Evolutionary conservation across 2,888 invertebrate genomes (phyloP).

Genomic region (Orchesella flavescens): DNA sequence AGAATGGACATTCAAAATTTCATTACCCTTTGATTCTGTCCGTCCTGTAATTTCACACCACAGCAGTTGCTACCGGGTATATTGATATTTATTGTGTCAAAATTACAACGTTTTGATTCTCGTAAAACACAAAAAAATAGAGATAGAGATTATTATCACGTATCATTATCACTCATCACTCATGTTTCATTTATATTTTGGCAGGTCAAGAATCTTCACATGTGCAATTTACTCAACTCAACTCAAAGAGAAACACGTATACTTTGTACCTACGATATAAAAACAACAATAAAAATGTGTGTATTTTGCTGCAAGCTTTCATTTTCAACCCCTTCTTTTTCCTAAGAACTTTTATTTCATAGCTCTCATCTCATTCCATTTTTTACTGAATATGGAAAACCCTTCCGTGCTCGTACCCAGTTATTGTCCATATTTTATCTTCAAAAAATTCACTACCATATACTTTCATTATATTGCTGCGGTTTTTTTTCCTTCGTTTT

Average conservation of each 20-base stretch:
- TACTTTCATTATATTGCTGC: neutral
- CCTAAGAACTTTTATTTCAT: neutral
- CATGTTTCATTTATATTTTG: slow-evolving; percentile 23
- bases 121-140: slow-evolving; percentile 47
- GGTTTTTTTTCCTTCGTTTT: slow-evolving; percentile 22
- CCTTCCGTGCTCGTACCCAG: neutral
- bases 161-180: slow-evolving; percentile 34
- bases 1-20: neutral
- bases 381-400: slow-evolving; percentile 2
- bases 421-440: slow-evolving; percentile 5
- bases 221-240: slow-evolving; percentile 12
- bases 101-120: slow-evolving; percentile 29
- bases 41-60: slow-evolving; percentile 9
- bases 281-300: neutral
- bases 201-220: slow-evolving; percentile 46
- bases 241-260: neutral
- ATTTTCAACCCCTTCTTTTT: neutral
- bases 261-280: too few relatives aligned
- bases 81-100: slow-evolving; percentile 43
- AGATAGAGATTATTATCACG: slow-evolving; percentile 21
- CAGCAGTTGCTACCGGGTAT: slow-evolving; percentile 37
- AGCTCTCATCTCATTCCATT: neutral
- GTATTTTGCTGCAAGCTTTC: slow-evolving; percentile 17
- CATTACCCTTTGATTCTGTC: neutral
- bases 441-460: slow-evolving; percentile 12